Base-by-base conservation (phyloP, 2,797 vertebrate species). In the Coccyzus lansbergi region DNA sequence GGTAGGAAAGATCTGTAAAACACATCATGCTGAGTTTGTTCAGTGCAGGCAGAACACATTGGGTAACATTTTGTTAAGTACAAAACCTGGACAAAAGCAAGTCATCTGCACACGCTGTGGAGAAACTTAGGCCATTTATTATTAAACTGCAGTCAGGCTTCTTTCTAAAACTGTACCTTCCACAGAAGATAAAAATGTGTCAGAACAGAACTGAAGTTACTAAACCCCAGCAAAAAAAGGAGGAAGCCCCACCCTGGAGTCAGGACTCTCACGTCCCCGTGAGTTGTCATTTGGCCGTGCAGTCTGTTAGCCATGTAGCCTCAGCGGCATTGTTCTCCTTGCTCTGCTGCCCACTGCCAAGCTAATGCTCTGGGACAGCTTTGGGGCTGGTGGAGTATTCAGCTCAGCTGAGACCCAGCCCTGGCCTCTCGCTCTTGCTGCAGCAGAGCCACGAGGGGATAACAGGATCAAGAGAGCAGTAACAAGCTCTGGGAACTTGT, bases 401-500 rank as follows among this genome's bases (percentile, higher is more conserved):
- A 75, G 72, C 33, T 44, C 62, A 3, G 26, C 0, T 0, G 24
- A 86, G 40, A 86, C 59, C 42, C 3, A 0, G 15, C 9, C 29
- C 17, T 0, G 3, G 52, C 68, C 76, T 46, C 68, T 64, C 0
- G 0, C 31, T 49, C 42, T 4, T 25, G 11, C 53, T 78, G 70
- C 81, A 67, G 86, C 86, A 70, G 65, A 71, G 71, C 82, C 91
- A 80, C 2, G 15, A 87, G 68, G 33, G 92, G 28, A 91, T 89
- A 96, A 92, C 72, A 59, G 82, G 75, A 83, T 95, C 89, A 95
- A 91, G 93, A 78, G 65, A 85, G 82, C 84, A 65, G 76, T 83
- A 89, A 93, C 10, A 1, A 96, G 72, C 76, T 83, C 91, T 90
- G 92, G 89, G 95, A 96, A 92, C 95, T 87, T 64, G 68, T 91